Base-by-base conservation (phyloP, 2,797 vertebrate species). In the Rhadinocentrus ornatus region DNA sequence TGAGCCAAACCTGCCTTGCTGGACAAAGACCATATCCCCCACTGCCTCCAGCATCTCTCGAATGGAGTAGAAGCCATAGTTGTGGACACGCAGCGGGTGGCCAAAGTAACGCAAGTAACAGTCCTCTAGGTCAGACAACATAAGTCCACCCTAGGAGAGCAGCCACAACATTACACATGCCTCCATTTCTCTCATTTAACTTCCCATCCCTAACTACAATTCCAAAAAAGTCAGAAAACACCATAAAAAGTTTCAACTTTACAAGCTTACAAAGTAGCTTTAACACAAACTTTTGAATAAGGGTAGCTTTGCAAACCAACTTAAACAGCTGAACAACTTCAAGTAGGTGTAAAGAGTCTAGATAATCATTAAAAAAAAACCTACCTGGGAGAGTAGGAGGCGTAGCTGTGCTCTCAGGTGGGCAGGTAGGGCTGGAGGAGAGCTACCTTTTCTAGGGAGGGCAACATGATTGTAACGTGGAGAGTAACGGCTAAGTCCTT, bases 61-160 rank as follows among this genome's bases (percentile, higher is more conserved):
- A 20, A 92, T 70, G 12, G 96, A 97, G 66, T 90, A 92, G 82
- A 98, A 99, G 39, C 97, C 97, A 0, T 95, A 96, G 9, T 87
- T 92, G 0, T 73, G 69, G 48, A 94, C 92, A 8, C 87, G 88
- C 76, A 99, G 95, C 0, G 80, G 87, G 3, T 87, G 86, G 60
- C 96, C 96, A 29, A 96, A 99, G 60, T 54, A 93, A 3, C 24
- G 88, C 31, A 78, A 68, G 87, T 95, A 99, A 15, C 85, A 76
- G 56, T 44, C n/a, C 68, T 96, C 94, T 34, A 98, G 90, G 70
- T 97, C 93, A 0, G 91, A 93, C 9, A 98, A 89, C 41, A 92
- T 80, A 56, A 99, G 27, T 0, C 96, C 94, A 48, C 96, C 96
- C 80, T 95, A 84, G 0, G 83, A 92, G 26, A 79, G 6, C 0